Evolutionary conservation across 2,888 invertebrate genomes (phyloP), one percentile per base, ranked within the genome.

Genomic region (Pedicia rivosa): DNA sequence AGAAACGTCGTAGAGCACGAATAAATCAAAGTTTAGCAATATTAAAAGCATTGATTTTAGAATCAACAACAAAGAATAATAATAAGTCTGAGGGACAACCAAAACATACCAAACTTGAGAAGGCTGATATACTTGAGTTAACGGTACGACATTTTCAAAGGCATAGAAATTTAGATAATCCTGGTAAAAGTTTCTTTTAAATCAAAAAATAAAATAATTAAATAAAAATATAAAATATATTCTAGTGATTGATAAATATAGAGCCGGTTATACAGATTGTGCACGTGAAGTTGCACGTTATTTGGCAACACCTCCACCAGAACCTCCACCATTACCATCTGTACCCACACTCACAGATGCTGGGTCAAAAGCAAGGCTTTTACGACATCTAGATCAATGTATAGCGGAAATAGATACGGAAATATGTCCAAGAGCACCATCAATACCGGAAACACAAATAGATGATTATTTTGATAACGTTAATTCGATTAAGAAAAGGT

Each of bases 61-160:
- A 78, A 59, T 72, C 74, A 40, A 75, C 75, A 28, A 72, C 73
- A 40, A 56, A 54, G 45, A 51, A 58, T 37, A 62, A 62, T 46
- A 53, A 51, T 9, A 22, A 16, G 26, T 46, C 48, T 3, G 55
- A 66, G 63, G 49, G 72, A 65, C 64, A 75, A 44, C 55, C 76
- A 35, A 77, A 77, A 51, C 82, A 83, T 54, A 78, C 79, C 42
- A 86, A 84, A 60, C 64, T 84, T 56, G 84, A 86, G 59, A 86
- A 86, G 56, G 59, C 59, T 12, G 86, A 86, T 59, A 84, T 86
- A 47, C 60, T 86, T 43, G 86, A 86, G 59, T 66, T 84, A 55
- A 82, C 84, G 2, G 84, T 86, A 35, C 67, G 81, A 40, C 82
- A 84, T 57, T 71, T 87, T 45, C 82, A 82, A 55, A 60, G 76